Evolutionary conservation across 1,140 invertebrate species (phyloP).

Genomic region (Lucilia sericata): DNA sequence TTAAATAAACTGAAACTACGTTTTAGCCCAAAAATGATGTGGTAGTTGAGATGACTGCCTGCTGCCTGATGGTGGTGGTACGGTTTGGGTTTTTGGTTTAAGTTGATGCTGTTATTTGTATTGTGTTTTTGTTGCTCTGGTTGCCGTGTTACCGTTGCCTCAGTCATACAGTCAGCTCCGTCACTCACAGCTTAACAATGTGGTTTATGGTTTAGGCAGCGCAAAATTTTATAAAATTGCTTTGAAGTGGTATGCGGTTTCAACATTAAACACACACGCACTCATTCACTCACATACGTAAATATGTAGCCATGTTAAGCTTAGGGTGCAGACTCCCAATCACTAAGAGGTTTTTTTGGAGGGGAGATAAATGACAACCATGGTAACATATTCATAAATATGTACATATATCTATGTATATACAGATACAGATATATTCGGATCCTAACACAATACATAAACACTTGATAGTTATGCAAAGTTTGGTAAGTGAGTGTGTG

Average conservation of each 20-base stretch:
- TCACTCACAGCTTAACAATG: slow-evolving; percentile 22
- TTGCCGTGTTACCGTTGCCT: not conserved
- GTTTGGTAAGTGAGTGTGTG: not conserved
- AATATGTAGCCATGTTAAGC: not conserved
- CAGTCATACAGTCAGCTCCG: not conserved
- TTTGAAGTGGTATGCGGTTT: slow-evolving; percentile 17
- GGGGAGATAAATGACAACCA: not conserved
- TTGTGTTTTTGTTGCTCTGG: not conserved
- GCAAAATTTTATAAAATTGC: slow-evolving; percentile 21
- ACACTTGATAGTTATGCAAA: too few species aligned
- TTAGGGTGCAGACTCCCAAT: not conserved
- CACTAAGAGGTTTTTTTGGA: not conserved
- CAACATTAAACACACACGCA: not conserved
- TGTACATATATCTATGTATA: too few species aligned
- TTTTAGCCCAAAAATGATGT: slow-evolving; percentile 1
- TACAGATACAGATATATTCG: too few species aligned
- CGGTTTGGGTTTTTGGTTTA: not conserved
- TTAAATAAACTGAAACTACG: not conserved
- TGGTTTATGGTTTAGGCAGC: slow-evolving; percentile 24
- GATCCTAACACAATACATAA: too few species aligned
- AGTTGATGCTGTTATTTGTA: not conserved
- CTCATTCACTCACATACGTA: not conserved
- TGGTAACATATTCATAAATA: not conserved
- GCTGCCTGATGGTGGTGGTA: too few species aligned
- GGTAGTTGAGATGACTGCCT: not conserved